Evolutionary conservation across 2,888 invertebrate genomes (phyloP).

Genomic region (Andrena bucephala): DNA sequence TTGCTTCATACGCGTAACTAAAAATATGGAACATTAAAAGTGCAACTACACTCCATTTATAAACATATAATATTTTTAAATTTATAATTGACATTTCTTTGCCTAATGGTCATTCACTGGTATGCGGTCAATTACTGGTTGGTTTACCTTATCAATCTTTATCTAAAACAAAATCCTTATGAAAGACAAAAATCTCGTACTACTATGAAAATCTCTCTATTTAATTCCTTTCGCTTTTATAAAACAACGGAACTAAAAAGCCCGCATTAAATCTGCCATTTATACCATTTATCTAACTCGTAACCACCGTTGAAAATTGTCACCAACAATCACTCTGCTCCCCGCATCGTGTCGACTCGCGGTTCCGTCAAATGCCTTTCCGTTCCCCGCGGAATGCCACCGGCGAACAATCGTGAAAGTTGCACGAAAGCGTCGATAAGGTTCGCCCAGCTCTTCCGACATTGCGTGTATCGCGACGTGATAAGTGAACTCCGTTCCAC

Average conservation of each 20-base stretch:
- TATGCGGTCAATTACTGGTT: too few relatives aligned
- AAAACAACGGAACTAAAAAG: neutral
- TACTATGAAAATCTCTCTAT: neutral
- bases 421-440: neutral
- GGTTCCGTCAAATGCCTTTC: neutral
- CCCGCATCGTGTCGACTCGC: neutral
- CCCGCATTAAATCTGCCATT: neutral
- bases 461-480: conserved; percentile 10
- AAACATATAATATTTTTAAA: too few relatives aligned
- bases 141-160: too few relatives aligned
- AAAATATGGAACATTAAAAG: too few relatives aligned
- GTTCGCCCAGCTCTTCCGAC: neutral
- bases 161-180: too few relatives aligned
- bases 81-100: too few relatives aligned
- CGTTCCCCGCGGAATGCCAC: conserved; percentile 4
- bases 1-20: too few relatives aligned
- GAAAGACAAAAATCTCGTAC: too few relatives aligned
- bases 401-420: conserved; percentile 22
- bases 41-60: too few relatives aligned
- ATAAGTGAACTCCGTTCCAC: conserved; percentile 25
- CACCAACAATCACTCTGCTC: neutral
- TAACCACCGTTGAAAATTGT: neutral
- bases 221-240: neutral
- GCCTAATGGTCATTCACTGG: too few relatives aligned
- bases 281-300: neutral